A percentile compares a stretch with the other conserved stretches of the same genome.
These are phyloP conservation scores for Heliconius hortense DNA, from an alignment of 2,888 invertebrate genomes.

Conservation along the genomic window DNA sequence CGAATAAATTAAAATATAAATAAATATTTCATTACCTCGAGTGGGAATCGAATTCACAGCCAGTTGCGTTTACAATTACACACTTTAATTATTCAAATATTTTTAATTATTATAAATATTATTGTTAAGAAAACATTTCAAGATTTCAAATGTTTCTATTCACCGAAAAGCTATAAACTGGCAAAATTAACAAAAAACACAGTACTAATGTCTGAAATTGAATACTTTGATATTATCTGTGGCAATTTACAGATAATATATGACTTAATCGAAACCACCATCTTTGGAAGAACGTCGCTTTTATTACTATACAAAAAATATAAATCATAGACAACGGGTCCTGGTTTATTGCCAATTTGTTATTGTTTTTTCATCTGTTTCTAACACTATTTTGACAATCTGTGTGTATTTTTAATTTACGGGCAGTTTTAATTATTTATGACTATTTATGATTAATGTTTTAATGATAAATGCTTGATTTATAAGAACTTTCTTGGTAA, in stretches of 20 bases:
- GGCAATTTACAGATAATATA: constrained; percentile 76
- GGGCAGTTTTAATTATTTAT: constrained; percentile 27
- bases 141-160: constrained; percentile 2
- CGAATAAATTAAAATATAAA: too few relatives aligned
- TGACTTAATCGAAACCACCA: constrained; percentile 66
- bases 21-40: too few relatives aligned
- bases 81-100: not conserved
- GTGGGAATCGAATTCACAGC: too few relatives aligned
- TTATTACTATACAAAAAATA: constrained; percentile 51
- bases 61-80: too few relatives aligned
- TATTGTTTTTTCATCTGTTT: constrained; percentile 48
- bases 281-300: constrained; percentile 46
- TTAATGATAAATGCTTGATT: constrained; percentile 25
- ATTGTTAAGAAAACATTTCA: not conserved
- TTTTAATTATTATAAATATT: not conserved
- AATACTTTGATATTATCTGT: constrained; percentile 64
- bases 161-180: constrained; percentile 22
- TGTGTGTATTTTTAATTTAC: constrained; percentile 41
- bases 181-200: constrained; percentile 37
- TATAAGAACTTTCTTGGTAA: constrained; percentile 24
- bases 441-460: constrained; percentile 25
- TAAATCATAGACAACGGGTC: constrained; percentile 58
- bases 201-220: constrained; percentile 46
- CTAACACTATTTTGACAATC: constrained; percentile 51
- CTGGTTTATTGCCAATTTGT: constrained; percentile 62